Evolutionary conservation across 1,140 invertebrate genomes (phyloP).

Genomic region (Apis florea): DNA sequence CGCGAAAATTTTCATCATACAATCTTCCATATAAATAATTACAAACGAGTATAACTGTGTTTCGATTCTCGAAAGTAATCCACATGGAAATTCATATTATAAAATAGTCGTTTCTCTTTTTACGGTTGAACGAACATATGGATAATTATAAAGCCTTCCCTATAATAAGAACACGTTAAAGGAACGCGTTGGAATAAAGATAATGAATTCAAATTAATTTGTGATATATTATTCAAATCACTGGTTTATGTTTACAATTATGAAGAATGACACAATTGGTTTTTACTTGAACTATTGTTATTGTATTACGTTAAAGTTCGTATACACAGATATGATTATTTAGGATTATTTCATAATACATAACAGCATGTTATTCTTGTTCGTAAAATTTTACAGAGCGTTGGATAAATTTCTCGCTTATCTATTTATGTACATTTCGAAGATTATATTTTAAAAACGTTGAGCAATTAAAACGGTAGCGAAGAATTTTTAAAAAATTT

Average conservation of each 20-base stretch:
- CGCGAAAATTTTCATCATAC: too few species aligned
- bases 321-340: background rate
- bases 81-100: too few species aligned
- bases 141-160: background rate
- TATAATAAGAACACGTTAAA: background rate
- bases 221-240: background rate
- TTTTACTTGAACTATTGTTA: background rate
- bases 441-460: background rate
- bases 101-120: conserved; percentile 1
- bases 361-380: background rate
- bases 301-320: background rate
- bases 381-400: background rate
- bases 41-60: too few species aligned
- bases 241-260: conserved; percentile 3
- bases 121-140: background rate
- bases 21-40: too few species aligned
- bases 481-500: background rate
- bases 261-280: background rate
- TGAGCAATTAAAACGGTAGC: background rate
- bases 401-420: background rate
- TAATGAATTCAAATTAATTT: background rate
- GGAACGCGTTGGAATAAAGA: background rate
- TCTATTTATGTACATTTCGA: too few species aligned
- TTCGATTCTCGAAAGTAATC: too few species aligned
- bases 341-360: background rate